These are phyloP conservation scores for Cygnus buccinator DNA, from an alignment of 2,113 vertebrate species.

Conservation along the genomic window DNA sequence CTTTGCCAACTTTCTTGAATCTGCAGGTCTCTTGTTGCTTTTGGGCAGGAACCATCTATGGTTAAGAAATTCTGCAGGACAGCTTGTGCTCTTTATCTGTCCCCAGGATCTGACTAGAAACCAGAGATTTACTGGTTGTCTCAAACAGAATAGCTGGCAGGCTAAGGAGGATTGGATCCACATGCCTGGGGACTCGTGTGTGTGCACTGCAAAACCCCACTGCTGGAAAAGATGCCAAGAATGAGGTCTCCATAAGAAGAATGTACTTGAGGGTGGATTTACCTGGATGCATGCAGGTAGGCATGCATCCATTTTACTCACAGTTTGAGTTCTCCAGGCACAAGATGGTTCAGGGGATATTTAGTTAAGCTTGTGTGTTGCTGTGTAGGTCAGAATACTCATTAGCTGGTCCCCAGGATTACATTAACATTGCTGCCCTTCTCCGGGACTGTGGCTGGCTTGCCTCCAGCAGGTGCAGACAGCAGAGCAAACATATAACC, in stretches of 20 bases:
- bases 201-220: accelerated
- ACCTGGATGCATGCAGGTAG: not conserved
- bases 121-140: not conserved
- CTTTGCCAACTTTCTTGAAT: not conserved
- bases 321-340: not conserved
- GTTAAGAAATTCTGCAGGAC: not conserved
- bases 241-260: not conserved
- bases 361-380: not conserved
- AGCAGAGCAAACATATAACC: not conserved
- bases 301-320: not conserved
- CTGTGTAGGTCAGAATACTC: not conserved
- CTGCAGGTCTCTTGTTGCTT: not conserved
- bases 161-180: not conserved
- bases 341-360: not conserved
- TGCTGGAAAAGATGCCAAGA: not conserved
- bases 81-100: not conserved
- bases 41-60: accelerated
- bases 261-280: not conserved
- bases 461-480: not conserved
- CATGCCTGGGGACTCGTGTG: not conserved
- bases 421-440: not conserved
- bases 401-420: not conserved
- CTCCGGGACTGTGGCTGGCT: not conserved
- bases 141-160: not conserved
- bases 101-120: not conserved